Evolutionary conservation across 2,888 invertebrate genomes (phyloP), one percentile per base, ranked within the genome.

Genomic region (Diogma glabrata): DNA sequence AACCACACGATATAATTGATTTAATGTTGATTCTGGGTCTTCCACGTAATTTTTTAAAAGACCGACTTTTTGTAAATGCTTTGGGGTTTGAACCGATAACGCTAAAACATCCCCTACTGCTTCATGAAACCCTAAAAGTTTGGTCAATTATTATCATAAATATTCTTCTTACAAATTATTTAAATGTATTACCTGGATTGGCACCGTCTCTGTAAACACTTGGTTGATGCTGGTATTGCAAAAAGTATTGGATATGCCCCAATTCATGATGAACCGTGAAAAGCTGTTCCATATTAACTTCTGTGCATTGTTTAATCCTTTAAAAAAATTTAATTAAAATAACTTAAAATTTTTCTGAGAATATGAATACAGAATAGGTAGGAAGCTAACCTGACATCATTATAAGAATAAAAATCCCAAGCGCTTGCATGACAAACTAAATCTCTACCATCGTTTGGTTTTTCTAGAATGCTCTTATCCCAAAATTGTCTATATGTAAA

Each of bases 361-460:
- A 30, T 8, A 30, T n/a, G 4, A n/a, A n/a, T n/a, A n/a, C n/a
- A n/a, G n/a, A n/a, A n/a, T n/a, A n/a, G n/a, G n/a, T n/a, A n/a
- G n/a, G n/a, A n/a, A 10, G 43, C 45, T 57, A 66, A 84, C 85
- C 85, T n/a, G n/a, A n/a, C 89, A 66, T 92, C 91, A 63, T 86
- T 77, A 24, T 79, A 78, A 61, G 87, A 81, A 59, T 75, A 87
- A 58, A 92, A 85, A 70, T 92, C 90, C 84, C 89, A 91, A 26
- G 91, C 90, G 0, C 87, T 86, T 0, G 91, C 90, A 61, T 91
- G 88, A 61, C 92, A 93, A 0, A 87, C 75, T 6, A 89, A 74
- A 6, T 87, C 82, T 2, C 78, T 71, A 0, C 74, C 75, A 59
- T 81, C 82, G 0, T 67, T 67, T 1, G 88, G 88, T 57, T 89